Evolutionary conservation across 2,113 vertebrate species (phyloP), one percentile per base, ranked within the genome.

Genomic region (Sapayoa aenigma): DNA sequence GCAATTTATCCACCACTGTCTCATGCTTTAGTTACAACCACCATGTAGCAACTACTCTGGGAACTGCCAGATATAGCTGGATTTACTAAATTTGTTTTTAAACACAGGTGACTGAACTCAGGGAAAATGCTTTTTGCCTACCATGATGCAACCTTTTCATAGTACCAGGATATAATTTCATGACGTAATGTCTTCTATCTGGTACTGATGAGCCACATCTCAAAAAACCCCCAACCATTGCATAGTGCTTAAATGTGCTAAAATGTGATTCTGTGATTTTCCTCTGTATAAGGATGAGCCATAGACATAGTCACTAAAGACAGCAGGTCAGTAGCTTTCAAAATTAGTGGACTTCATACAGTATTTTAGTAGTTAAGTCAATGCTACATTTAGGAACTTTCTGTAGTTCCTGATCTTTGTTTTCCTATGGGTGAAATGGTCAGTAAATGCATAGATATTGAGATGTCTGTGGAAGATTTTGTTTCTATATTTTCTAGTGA

Each of bases 1-100:
- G 73, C 52, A 86, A 81, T 93, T 91, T 96, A 91, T 95, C 76
- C 47, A 84, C 82, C 58, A 49, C 60, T 81, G 65, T 91, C 93
- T 78, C 41, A 72, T 76, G 77, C 55, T 87, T 44, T 60, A 78
- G 76, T 67, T 88, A 90, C 60, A 94, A 18, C 42, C 83, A 76
- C 17, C 30, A 14, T 33, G 4, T 46, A 78, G 52, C 22, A 73
- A 53, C 18, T 73, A 41, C 33, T 73, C 55, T 80, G 79, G 39
- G n/a, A 93, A 28, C 50, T 47, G 65, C 19, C 69, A 68, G 39
- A 56, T 77, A 63, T 14, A 55, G 50, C 11, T 75, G 50, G 47
- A 87, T 84, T 92, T 94, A n/a, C 47, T 25, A 82, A 53, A 18
- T 84, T 86, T 91, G 21, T 63, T 91, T 94, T 79, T 65, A 72